Conservation (phyloP, 2,113 vertebrate species). For the Dipodomys spectabilis region DNA sequence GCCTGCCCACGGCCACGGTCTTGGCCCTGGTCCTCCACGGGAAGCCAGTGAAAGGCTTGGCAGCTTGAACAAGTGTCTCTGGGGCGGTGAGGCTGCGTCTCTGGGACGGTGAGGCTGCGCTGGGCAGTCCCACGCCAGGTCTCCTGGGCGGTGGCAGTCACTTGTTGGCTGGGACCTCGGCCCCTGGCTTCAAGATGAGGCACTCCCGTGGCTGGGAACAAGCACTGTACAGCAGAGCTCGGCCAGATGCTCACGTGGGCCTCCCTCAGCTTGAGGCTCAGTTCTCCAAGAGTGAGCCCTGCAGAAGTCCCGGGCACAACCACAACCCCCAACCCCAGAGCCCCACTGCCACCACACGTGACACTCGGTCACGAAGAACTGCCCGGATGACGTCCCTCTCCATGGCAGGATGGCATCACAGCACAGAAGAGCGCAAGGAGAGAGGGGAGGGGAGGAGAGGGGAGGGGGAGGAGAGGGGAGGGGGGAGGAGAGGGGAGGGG, state of each 20-base stretch:
- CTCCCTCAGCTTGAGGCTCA: rapidly evolving
- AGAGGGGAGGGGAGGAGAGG: rapidly evolving
- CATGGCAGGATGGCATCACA: too few relatives aligned
- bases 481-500: rapidly evolving
- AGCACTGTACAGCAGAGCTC: too few relatives aligned
- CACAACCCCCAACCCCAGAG: too few relatives aligned
- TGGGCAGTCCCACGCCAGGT: too few relatives aligned
- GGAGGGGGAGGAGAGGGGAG: too few relatives aligned
- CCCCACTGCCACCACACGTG: too few relatives aligned
- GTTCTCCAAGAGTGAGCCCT: not conserved
- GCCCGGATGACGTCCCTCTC: not conserved
- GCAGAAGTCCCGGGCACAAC: too few relatives aligned
- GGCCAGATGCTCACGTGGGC: rapidly evolving
- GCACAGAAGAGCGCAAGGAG: rapidly evolving
- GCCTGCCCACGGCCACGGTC: too few relatives aligned
- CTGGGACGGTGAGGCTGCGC: not conserved
- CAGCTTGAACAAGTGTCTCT: not conserved
- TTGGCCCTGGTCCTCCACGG: not conserved
- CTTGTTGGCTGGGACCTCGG: not conserved
- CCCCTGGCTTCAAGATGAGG: not conserved
- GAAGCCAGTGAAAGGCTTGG: not conserved
- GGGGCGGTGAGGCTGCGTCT: rapidly evolving
- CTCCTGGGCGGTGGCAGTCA: too few relatives aligned
- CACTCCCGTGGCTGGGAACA: too few relatives aligned
- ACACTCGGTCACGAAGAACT: too few relatives aligned